Base-by-base conservation (phyloP, 2,888 invertebrate genomes). In the Alsophila aescularia region DNA sequence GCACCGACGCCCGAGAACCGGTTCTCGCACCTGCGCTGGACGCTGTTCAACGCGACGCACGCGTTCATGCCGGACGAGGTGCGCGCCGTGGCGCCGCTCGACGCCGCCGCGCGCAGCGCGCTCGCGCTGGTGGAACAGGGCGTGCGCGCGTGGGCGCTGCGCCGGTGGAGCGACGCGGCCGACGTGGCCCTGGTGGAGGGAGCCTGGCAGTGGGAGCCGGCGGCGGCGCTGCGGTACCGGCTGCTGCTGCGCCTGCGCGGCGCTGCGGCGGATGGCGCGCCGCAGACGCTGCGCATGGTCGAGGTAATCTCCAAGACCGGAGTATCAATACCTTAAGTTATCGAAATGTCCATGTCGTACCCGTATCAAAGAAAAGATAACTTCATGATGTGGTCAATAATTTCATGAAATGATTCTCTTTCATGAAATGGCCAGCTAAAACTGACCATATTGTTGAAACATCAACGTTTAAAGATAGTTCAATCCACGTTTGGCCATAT, bases 11-110 rank as follows among this genome's bases (percentile, higher is more conserved):
- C 8, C n/a, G 96, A 56, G 96, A 95, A 13, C 65, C 79, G 87
- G 62, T 90, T 89, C 88, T 97, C 98, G 86, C 93, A 98, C 61
- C 92, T 97, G 41, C 94, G 94, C 36, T 98, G 98, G 96, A 94
- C 96, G 48, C 95, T 96, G 76, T 96, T 99, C 81, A 98, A 98
- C 77, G 93, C 92, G 59, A 95, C 96, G 13, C 96, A 98, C 80
- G 94, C 96, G 32, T 96, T 96, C 81, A 93, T 96, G 82, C 94
- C 96, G 16, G 95, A 96, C 81, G 97, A 98, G 73, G 95, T 95
- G 72, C 94, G 93, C 62, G 96, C 95, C 61, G 89, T 95, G 1
- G 93, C 93, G 48, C 89, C 92, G 49, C 92, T 97, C 34, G 87
- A 90, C 49, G 93, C 93, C 45, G 95, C 95, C 75, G 92, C 34